Base-by-base conservation (phyloP, 2,888 invertebrate genomes). In the Zygaena filipendulae region DNA sequence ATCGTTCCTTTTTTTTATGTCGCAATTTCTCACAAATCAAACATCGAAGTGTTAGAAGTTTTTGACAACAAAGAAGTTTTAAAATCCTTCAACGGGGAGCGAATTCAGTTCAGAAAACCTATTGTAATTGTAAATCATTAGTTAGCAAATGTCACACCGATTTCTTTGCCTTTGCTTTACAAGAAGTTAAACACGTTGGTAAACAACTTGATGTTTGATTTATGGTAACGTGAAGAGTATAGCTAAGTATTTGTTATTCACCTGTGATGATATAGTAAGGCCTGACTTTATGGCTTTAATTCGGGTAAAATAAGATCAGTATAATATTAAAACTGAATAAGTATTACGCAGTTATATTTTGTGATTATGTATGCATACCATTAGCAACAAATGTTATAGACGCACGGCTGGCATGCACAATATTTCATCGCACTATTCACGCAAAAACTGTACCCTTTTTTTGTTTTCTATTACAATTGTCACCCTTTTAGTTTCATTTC, bases 401-500 rank as follows among this genome's bases (percentile, higher is more conserved):
- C 52, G 66, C 71, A 69, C 72, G 72, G 68, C 75, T 72, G 72
- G 68, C 75, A 72, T 64, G 75, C 59, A 63, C 64, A 63, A 75
- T 77, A 74, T 72, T 75, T 79, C 72, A 77, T 72, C 66, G 57
- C 49, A 43, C 41, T 47, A 52, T 60, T 64, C 50, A 59, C 47
- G 59, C 59, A 68, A 74, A 72, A 70, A 63, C 49, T 52, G 54
- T 59, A 70, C 69, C 74, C 75, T 66, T 77, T 75, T 59, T 70
- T 70, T 66, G 67, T 69, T 69, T 75, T 72, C 63, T 72, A 74
- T 69, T 64, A 67, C 77, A 69, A 75, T 77, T 72, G 77, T 79
- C 77, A 79, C 79, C 79, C 79, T 75, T 77, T 79, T 49, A 66
- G 64, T 74, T 69, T 53, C 52, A 74, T 71, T 77, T 79, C 77